Evolutionary conservation across 2,113 vertebrate species (phyloP), one percentile per base, ranked within the genome.

Genomic region (Steatornis caripensis): DNA sequence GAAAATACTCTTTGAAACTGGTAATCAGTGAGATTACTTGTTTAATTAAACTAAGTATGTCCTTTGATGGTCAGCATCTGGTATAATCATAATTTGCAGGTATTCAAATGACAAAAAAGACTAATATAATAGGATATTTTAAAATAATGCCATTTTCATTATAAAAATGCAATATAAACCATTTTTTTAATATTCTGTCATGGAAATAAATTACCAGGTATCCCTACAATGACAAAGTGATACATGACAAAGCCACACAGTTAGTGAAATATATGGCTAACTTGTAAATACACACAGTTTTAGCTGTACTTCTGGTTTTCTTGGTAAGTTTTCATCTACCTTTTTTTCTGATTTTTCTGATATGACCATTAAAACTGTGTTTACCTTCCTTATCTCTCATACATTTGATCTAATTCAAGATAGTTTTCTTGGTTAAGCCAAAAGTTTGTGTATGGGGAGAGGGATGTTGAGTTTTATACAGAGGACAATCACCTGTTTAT

Each of bases 201-300:
- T 5, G 10, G 62, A 79, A 75, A 70, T 57, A n/a, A 89, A 48
- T 65, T 60, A 26, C 6, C 4, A 11, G 15, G 5, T 2, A 3
- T 55, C 15, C 32, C 45, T 62, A 15, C 32, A 62, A 74, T 36
- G 36, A 69, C 6, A n/a, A n/a, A n/a, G n/a, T n/a, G n/a, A n/a
- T n/a, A n/a, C 5, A 46, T 2, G 2, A 62, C 36, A 66, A 79
- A 65, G 27, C 0, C 27, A 39, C 17, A 19, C 1, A 2, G 19
- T 41, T 70, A 55, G 43, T 34, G 43, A 91, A 60, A 41, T 27
- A 54, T 4, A 27, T 58, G 10, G 2, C 9, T 81, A 3, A 34
- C 6, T 84, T 45, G 46, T 29, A 92, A 91, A 81, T 11, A 14
- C 5, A 41, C 9, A 66, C 3, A 43, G 26, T 60, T 69, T 77